Evolutionary conservation across 2,888 invertebrate genomes (phyloP).

Genomic region (Callimorpha dominula): DNA sequence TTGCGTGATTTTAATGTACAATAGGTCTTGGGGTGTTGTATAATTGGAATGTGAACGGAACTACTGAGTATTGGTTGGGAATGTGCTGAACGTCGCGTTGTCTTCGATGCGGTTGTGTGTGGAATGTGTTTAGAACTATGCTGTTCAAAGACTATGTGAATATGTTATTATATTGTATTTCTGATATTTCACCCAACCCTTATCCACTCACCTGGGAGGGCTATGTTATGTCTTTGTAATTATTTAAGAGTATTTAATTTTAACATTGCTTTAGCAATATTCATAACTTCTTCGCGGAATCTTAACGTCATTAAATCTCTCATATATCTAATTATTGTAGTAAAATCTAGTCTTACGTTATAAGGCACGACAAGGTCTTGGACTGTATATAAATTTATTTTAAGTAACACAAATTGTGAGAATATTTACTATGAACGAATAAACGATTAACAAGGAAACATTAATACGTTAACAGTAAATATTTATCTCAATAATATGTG

Average conservation of each 20-base stretch:
- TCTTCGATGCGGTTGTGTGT: conserved; percentile 49
- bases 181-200: conserved; percentile 47
- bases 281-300: conserved; percentile 56
- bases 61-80: conserved; percentile 44
- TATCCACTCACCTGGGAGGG: conserved; percentile 55
- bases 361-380: conserved; percentile 81
- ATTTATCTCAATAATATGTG: conserved; percentile 79
- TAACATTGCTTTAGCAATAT: conserved; percentile 65
- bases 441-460: conserved; percentile 44
- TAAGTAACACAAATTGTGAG: conserved; percentile 74
- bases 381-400: conserved; percentile 79
- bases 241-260: conserved; percentile 61
- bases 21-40: conserved; percentile 38
- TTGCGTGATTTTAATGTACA: conserved; percentile 35
- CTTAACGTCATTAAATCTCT: conserved; percentile 66
- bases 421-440: conserved; percentile 71
- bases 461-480: conserved; percentile 69
- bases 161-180: conserved; percentile 49
- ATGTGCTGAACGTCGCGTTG: conserved; percentile 51
- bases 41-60: conserved; percentile 28
- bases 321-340: conserved; percentile 78
- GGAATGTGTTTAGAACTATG: conserved; percentile 49
- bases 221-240: conserved; percentile 55
- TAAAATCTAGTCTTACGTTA: conserved; percentile 85
- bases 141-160: conserved; percentile 68